These are phyloP conservation scores for Hypotaenidia philippensis DNA, from an alignment of 2,797 vertebrate species.

Conservation along the genomic window DNA sequence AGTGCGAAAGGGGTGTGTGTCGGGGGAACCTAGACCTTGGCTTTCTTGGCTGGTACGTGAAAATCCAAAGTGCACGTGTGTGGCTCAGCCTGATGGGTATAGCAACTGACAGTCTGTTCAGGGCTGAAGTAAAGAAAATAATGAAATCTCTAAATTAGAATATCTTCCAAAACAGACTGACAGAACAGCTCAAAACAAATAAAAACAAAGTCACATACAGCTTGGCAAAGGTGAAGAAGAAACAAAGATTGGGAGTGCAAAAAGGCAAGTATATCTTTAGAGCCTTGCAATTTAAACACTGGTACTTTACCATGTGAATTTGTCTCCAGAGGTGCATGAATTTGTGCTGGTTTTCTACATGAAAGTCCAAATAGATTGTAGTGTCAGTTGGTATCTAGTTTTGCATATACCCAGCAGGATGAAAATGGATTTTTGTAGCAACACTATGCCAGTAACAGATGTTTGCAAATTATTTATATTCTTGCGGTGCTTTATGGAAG, in stretches of 20 bases:
- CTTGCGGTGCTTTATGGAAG: neutral
- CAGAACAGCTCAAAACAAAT: conserved; percentile 56
- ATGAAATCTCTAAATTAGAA: conserved; percentile 77
- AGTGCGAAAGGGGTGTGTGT: neutral
- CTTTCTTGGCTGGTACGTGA: neutral
- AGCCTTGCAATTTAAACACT: neutral
- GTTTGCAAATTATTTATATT: neutral
- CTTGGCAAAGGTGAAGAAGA: conserved; percentile 15
- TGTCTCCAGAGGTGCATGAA: neutral
- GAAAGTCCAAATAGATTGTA: neutral
- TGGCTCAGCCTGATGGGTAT: conserved; percentile 50
- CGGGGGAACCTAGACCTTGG: neutral
- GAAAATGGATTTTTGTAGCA: neutral
- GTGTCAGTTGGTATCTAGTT: neutral
- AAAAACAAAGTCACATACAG: neutral
- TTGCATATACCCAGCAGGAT: neutral
- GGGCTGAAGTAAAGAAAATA: conserved; percentile 64
- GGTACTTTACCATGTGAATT: neutral
- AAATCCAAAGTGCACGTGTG: conserved; percentile 47
- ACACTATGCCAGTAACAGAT: neutral
- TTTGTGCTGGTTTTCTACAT: neutral
- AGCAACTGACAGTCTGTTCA: conserved; percentile 69
- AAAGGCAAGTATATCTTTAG: neutral
- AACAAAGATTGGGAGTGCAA: conserved; percentile 3
- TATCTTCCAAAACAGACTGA: conserved; percentile 44